Evolutionary conservation across 2,797 vertebrate species (phyloP), one percentile per base, ranked within the genome.

Genomic region (Syngnathus acus): DNA sequence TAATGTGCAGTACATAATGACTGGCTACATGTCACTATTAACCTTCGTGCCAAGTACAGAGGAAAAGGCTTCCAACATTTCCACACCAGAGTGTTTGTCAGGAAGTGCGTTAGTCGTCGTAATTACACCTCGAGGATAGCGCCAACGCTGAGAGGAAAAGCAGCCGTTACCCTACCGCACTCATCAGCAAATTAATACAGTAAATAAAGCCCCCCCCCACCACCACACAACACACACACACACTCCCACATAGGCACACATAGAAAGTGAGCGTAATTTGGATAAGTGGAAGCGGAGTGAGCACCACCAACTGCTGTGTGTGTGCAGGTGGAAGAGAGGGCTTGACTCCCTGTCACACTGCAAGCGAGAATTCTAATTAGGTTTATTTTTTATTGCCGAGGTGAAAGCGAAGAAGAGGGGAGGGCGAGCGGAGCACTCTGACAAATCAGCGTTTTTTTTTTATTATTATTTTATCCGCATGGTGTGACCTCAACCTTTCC

Each of bases 341-440:
- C 26, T 65, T 61, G 64, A 68, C 65, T 78, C 60, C 50, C 65
- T 71, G 73, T 76, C 60, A 73, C 72, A 73, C 72, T 65, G 75
- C 84, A 72, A 74, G 71, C 64, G 72, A 80, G 81, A 83, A 85
- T 86, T 78, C 80, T 87, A 87, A 90, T 88, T 80, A 83, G 84
- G 75, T 76, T 77, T 82, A 81, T 73, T 74, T 78, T 84, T 84
- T 83, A 78, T 81, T 79, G 75, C 75, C 68, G 81, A 80, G 78
- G 80, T 85, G 80, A 86, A 83, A 74, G 47, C 19, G 16, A n/a
- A 9, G 47, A 26, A 6, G 21, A 40, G 38, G 7, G 38, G 9
- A 10, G 11, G 39, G 40, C n/a, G 60, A 21, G 11, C 59, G 10
- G 38, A 10, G 40, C 59, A 23, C 42, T 62, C 40, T 45, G 42